Evolutionary conservation across 2,888 invertebrate genomes (phyloP).

Genomic region (Melanostoma scalare): DNA sequence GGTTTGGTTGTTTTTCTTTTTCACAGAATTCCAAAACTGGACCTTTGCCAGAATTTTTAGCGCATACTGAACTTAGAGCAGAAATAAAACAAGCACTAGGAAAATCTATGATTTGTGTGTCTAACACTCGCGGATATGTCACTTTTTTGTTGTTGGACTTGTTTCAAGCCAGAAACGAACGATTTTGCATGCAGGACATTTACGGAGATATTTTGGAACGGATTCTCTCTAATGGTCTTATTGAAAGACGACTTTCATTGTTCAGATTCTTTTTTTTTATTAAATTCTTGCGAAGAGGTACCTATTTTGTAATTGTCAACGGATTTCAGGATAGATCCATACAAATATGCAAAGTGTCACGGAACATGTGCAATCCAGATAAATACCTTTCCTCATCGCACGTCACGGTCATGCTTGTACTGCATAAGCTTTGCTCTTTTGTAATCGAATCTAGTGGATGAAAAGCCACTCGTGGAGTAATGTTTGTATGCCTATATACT

Average conservation of each 20-base stretch:
- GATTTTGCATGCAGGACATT: conserved; percentile 61
- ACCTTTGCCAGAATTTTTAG: conserved; percentile 60
- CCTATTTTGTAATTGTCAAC: conserved; percentile 49
- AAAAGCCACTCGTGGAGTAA: too few species aligned
- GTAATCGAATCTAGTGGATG: too few species aligned
- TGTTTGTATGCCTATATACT: too few species aligned
- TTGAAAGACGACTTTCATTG: conserved; percentile 58
- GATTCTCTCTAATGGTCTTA: conserved; percentile 56
- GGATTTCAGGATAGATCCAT: conserved; percentile 18
- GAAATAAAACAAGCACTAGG: conserved; percentile 14
- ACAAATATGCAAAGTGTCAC: conserved; percentile 46
- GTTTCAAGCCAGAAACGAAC: conserved; percentile 26
- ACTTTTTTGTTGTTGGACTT: conserved; percentile 24
- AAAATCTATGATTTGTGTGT: conserved; percentile 69
- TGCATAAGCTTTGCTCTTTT: too few species aligned
- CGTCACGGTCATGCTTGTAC: too few species aligned
- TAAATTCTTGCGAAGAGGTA: conserved; percentile 26
- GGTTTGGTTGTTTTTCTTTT: conserved; percentile 17
- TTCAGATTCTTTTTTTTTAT: conserved; percentile 18
- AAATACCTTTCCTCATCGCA: not conserved
- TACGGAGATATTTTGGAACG: conserved; percentile 51
- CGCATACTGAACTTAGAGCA: conserved; percentile 27
- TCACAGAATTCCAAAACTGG: conserved; percentile 40
- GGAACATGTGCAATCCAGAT: conserved; percentile 29
- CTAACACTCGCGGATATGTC: conserved; percentile 70